Conservation (phyloP, 1,140 invertebrate genomes). For the Stegodyphus dumicola region DNA sequence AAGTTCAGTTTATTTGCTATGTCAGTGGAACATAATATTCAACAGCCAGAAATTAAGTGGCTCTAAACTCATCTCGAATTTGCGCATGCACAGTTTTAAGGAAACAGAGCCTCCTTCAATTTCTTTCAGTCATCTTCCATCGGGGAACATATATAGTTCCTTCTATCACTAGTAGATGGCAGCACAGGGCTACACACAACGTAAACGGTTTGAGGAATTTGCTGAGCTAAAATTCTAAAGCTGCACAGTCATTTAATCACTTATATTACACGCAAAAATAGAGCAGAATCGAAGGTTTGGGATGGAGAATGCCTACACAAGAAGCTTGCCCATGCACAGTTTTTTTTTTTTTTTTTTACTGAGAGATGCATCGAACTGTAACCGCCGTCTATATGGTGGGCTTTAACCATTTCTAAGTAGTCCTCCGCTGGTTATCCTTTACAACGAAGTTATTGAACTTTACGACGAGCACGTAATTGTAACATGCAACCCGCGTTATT, state of each 20-base stretch:
- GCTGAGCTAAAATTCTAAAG: background rate
- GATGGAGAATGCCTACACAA: background rate
- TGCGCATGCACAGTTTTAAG: no score
- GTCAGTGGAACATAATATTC: no score
- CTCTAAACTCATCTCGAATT: no score
- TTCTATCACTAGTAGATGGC: constrained; percentile 28
- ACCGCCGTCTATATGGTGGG: no score
- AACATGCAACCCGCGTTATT: constrained; percentile 11
- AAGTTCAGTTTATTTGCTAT: no score
- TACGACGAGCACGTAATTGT: constrained; percentile 9
- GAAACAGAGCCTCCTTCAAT: no score
- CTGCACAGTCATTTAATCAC: no score
- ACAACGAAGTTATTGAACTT: constrained; percentile 15
- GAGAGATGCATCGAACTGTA: no score
- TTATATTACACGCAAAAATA: background rate
- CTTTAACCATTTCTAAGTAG: no score
- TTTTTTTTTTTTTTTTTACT: no score
- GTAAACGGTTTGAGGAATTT: background rate
- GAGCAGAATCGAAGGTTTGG: background rate
- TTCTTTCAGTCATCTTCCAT: no score
- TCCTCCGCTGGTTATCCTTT: background rate
- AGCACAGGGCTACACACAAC: constrained; percentile 13
- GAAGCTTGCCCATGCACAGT: background rate
- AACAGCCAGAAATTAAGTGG: no score
- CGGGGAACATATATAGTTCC: constrained; percentile 7